Base-by-base conservation (phyloP, 2,888 invertebrate species). In the Caprella mutica region DNA sequence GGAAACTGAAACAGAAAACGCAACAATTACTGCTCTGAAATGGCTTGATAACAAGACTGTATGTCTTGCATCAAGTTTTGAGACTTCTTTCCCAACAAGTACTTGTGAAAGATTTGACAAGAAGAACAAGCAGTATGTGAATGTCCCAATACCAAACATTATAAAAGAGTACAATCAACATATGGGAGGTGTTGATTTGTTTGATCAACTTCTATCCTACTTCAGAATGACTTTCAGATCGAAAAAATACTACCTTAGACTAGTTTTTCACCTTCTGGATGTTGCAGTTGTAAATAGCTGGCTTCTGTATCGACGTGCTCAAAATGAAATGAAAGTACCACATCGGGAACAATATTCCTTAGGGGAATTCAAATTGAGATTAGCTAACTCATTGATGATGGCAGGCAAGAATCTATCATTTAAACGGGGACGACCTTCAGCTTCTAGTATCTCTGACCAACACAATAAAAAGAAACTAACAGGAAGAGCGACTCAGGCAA, bases 131-230 rank as follows among this genome's bases (percentile, higher is more conserved):
- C 29, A 38, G 24, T 52, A 52, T 27, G 56, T 64, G 48, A 38
- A 64, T 24, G 51, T 64, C 12, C 54, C 55, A 23, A 26, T 50
- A 29, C 61, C 65, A 38, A 19, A 33, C 29, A 52, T 57, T 50
- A 54, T 65, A 12, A 51, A 55, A 26, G 30, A 29, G 21, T 64
- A 66, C 53, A 61, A 61, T 14, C 24, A 6, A 14, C 43, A 56
- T 29, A 65, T 59, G 59, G 53, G 59, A 39, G 59, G 63, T 39
- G 56, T 56, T 33, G 59, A 66, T 54, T 52, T 66, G 30, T 44
- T 56, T 65, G 33, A 38, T 59, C 24, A 46, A 46, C 26, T 56
- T 46, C 46, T 58, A n/a, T 12, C 50, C 26, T 48, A 55, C 26
- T 55, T 50, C 55, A 29, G 40, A 17, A 56, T 56, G 42, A 12